These are phyloP conservation scores for Gulo gulo DNA, from an alignment of 2,113 vertebrate species.

Conservation along the genomic window DNA sequence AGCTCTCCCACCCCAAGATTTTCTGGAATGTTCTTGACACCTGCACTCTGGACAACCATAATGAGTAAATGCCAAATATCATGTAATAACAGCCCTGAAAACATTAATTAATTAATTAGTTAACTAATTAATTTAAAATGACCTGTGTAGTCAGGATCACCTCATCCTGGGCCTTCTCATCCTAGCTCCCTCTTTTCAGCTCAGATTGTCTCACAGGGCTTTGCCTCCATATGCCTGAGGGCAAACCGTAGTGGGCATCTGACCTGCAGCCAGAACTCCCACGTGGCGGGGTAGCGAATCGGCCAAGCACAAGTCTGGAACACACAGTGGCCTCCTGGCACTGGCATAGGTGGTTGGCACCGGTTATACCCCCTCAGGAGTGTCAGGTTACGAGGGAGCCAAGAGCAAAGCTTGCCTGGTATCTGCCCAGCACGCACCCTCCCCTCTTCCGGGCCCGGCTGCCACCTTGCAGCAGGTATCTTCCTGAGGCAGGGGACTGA, in stretches of 20 bases:
- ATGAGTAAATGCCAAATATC: background rate
- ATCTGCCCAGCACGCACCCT: background rate
- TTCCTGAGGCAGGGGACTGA: background rate
- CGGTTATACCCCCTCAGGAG: background rate
- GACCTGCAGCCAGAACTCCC: background rate
- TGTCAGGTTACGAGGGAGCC: background rate
- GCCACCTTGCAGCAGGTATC: background rate
- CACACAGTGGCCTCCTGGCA: slow-evolving; percentile 17
- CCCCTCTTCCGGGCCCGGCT: background rate
- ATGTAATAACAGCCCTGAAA: background rate
- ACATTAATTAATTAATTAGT: background rate
- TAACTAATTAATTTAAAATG: background rate
- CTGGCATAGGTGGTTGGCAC: background rate
- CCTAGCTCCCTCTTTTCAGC: background rate
- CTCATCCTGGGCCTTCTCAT: background rate
- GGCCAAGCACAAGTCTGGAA: background rate
- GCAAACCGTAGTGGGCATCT: background rate
- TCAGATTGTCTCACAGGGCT: background rate
- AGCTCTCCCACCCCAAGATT: background rate
- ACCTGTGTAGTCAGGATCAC: background rate
- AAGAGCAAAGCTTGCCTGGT: background rate
- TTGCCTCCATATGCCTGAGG: background rate
- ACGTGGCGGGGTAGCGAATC: background rate
- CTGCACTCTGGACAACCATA: background rate
- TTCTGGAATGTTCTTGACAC: background rate